Conservation (phyloP, 1,140 invertebrate species). For the Triops longicaudatus region DNA sequence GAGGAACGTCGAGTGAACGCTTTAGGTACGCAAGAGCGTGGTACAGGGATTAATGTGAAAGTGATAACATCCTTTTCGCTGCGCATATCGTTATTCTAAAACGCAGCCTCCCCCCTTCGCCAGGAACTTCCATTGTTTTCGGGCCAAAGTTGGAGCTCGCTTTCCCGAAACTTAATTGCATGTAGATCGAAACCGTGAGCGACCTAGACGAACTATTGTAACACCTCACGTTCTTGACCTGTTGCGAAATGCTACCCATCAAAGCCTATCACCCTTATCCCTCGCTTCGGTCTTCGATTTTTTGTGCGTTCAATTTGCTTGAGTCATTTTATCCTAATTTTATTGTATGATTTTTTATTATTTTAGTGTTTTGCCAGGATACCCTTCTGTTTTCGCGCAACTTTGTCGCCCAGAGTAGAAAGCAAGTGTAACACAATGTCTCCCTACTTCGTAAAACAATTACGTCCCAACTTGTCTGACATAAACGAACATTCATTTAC, state of each 20-base stretch:
- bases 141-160: neutral
- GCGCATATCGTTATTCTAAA: neutral
- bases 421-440: no score
- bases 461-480: no score
- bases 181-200: constrained; percentile 13
- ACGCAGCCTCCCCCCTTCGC: neutral
- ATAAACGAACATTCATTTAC: no score
- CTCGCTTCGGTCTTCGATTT: neutral
- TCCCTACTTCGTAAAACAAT: no score
- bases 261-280: neutral
- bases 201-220: neutral
- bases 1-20: neutral
- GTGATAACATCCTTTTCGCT: constrained; percentile 13
- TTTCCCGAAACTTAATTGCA: neutral
- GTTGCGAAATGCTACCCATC: neutral
- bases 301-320: no score
- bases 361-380: no score
- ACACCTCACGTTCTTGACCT: neutral
- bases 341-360: no score
- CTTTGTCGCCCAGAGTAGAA: no score
- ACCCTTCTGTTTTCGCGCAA: no score
- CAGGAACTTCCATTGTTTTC: no score
- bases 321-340: no score
- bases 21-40: neutral
- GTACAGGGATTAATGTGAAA: neutral